Percentiles rank a stretch among this genome's conserved stretches.
These are phyloP conservation scores for Drosophila mettleri DNA, from an alignment of 2,888 invertebrate genomes.

Conservation along the genomic window DNA sequence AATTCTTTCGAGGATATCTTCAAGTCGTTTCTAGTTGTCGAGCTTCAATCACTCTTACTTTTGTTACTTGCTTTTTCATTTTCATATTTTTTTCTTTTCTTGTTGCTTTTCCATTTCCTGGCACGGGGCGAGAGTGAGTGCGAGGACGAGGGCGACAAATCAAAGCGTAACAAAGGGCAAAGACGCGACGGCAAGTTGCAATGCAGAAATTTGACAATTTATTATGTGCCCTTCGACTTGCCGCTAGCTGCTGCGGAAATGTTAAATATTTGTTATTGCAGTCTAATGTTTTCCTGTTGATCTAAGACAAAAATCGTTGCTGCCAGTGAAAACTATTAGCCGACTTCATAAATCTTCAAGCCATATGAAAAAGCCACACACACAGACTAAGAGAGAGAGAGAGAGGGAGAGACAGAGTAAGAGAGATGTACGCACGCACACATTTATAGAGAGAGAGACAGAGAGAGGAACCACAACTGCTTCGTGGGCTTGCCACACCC, in stretches of 20 bases:
- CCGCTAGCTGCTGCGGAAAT: slow-evolving; percentile 68
- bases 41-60: background rate
- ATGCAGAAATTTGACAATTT: slow-evolving; percentile 72
- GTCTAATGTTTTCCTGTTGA: slow-evolving; percentile 75
- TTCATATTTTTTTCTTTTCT: slow-evolving; percentile 5
- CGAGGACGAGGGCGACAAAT: slow-evolving; percentile 60
- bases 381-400: background rate
- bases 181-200: slow-evolving; percentile 45
- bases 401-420: background rate
- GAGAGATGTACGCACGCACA: background rate
- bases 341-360: slow-evolving; percentile 64
- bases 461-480: slow-evolving; percentile 4
- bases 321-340: slow-evolving; percentile 76
- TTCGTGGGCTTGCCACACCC: slow-evolving; percentile 11
- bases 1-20: background rate
- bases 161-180: slow-evolving; percentile 70
- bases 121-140: slow-evolving; percentile 5
- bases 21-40: background rate
- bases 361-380: slow-evolving; percentile 30
- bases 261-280: slow-evolving; percentile 82
- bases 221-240: slow-evolving; percentile 66
- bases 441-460: background rate
- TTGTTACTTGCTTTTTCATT: slow-evolving; percentile 26
- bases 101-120: slow-evolving; percentile 46
- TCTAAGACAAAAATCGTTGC: slow-evolving; percentile 61